Base-by-base conservation (phyloP, 1,140 invertebrate genomes). In the Aporrectodea caliginosa region DNA sequence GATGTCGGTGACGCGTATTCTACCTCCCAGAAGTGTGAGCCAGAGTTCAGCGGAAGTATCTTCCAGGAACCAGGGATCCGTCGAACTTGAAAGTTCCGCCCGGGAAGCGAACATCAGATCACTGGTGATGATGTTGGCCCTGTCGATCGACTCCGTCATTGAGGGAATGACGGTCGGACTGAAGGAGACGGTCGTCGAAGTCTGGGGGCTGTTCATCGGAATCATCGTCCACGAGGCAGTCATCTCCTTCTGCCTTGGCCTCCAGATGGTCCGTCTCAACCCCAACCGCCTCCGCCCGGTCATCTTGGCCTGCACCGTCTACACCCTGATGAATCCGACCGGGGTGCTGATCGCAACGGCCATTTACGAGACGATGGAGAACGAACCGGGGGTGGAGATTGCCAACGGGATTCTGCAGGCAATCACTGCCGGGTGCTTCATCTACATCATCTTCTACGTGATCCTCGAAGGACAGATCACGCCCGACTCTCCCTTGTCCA, bases 381-480 rank as follows among this genome's bases (percentile, higher is more conserved):
- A n/a, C 16, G 43, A 70, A 34, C 43, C 58, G 1, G 43, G 29
- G 27, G 83, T 85, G 33, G 79, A 87, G 22, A 82, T 91, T 30
- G 82, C 89, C 2, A 90, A 89, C 84, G 90, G 89, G 0, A 87
- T 90, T 77, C 86, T 92, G 35, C 91, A 92, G 85, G 91, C 90
- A 75, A 81, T 97, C 14, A 94, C 95, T 16, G 94, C 93, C 16
- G 96, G 96, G 33, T 97, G 95, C 0, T 91, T 98, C 43, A 89
- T 98, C 0, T 98, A 97, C 87, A 94, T 97, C 69, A 95, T 94
- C 0, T 94, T 96, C 73, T 94, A 95, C 84, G 96, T 98, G 89
- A 93, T 98, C 72, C 88, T 98, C 35, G 95, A 87, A 43, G 89
- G 90, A 82, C 90, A 90, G 81, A 78, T 90, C 35, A 83, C 43